These are phyloP conservation scores for Centropus bengalensis DNA, from an alignment of 2,113 vertebrate species.

Conservation along the genomic window DNA sequence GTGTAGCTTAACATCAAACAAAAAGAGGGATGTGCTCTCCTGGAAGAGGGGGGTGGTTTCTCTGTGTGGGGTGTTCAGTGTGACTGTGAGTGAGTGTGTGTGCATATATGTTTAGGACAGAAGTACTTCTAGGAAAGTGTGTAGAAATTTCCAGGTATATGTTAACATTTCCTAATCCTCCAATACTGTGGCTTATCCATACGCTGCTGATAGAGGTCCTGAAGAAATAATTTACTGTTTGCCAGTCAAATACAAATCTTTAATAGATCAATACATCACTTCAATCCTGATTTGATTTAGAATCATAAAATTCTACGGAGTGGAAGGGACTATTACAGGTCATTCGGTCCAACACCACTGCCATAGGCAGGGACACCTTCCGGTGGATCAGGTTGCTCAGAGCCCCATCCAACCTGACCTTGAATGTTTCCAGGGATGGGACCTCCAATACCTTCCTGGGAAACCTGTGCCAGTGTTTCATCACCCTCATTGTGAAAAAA, in stretches of 20 bases:
- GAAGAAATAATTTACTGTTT: not conserved
- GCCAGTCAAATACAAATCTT: not conserved
- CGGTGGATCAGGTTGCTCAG: too few species aligned
- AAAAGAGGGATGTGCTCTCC: accelerated
- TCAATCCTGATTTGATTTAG: not conserved
- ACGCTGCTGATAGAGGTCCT: not conserved
- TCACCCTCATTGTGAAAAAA: too few species aligned
- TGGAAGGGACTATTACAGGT: too few species aligned
- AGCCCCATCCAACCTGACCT: too few species aligned
- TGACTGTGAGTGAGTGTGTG: not conserved
- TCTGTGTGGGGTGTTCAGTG: not conserved
- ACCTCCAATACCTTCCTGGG: too few species aligned
- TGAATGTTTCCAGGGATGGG: too few species aligned
- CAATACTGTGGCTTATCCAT: not conserved
- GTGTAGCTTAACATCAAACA: accelerated
- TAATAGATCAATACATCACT: not conserved
- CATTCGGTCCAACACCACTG: too few species aligned
- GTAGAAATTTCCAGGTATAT: not conserved
- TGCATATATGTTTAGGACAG: not conserved
- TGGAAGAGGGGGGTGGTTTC: not conserved
- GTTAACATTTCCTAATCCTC: not conserved
- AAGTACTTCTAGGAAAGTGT: not conserved
- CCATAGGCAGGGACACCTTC: too few species aligned
- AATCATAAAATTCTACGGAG: too few species aligned
- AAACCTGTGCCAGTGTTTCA: too few species aligned